Percentiles rank a stretch among this genome's conserved stretches.
Conservation (phyloP, 2,888 invertebrate genomes). For the Aleiodes testaceus region DNA sequence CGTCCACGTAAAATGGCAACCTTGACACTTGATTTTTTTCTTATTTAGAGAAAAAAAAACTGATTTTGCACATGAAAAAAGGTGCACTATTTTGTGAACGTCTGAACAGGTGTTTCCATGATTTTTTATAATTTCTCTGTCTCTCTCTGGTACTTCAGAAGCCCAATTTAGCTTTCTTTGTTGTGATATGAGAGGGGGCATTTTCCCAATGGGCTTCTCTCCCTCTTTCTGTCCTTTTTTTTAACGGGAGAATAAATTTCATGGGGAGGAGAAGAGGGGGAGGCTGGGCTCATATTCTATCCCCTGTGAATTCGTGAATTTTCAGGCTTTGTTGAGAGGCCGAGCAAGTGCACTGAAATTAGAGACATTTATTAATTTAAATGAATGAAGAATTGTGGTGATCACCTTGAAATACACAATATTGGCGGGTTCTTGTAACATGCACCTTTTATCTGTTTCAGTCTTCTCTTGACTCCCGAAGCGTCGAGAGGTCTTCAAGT, state of each 20-base stretch:
- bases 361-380: slow-evolving; percentile 1
- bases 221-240: not conserved
- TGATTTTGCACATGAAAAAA: not conserved
- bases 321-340: slow-evolving; percentile 17
- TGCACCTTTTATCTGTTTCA: slow-evolving; percentile 27
- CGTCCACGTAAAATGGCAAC: slow-evolving; percentile 67
- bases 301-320: too few species aligned
- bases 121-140: not conserved
- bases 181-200: not conserved
- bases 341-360: not conserved
- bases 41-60: slow-evolving; percentile 2
- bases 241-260: not conserved
- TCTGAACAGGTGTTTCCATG: slow-evolving; percentile 26
- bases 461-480: slow-evolving; percentile 32
- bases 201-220: not conserved
- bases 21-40: slow-evolving; percentile 67
- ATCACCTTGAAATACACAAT: slow-evolving; percentile 38
- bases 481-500: slow-evolving; percentile 1
- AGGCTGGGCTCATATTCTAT: not conserved
- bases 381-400: not conserved
- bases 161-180: not conserved
- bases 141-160: not conserved
- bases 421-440: slow-evolving; percentile 31
- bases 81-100: not conserved
- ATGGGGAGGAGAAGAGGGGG: not conserved